Base-by-base conservation (phyloP, 2,113 vertebrate genomes). In the Festucalex cinctus region DNA sequence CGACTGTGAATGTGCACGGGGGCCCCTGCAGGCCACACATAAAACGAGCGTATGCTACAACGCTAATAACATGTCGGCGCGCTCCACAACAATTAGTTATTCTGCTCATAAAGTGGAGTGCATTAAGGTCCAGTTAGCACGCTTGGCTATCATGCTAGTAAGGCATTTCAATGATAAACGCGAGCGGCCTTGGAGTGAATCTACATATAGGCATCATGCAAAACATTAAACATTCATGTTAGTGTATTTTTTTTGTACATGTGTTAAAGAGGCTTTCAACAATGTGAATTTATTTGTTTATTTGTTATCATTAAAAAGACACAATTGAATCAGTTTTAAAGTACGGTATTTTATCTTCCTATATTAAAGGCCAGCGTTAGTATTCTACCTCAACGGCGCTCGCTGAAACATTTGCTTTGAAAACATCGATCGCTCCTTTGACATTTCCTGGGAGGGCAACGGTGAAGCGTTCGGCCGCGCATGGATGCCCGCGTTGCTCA, bases 391-490 rank as follows among this genome's bases (percentile, higher is more conserved):
- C 43, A 19, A 46, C 54, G 14, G n/a, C 51, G 61, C 69, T 77
- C 53, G 6, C 65, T 65, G 74, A 78, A 78, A 74, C 66, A 65
- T 75, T 74, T 76, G 56, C 62, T 71, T n/a, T 62, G 32, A 58
- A 36, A 58, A 36, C 56, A 36, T 35, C 56, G 56, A 20, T 58
- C 17, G 1, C 28, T 19, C 17, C 59, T 41, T 62, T 62, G 37
- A 61, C 36, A 41, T 62, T 62, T 43, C n/a, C 56, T 3, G 26
- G 13, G 26, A 16, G 14, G 26, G 54, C 54, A 12, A 24, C 26
- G 16, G 5, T 6, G 54, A 14, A 32, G 54, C 16, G 26, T 28
- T 19, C 54, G 7, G 22, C 26, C 19, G 58, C 46, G 59, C 6
- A n/a, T 24, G 70, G 16, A 44, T 44, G 43, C 43, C 16, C 14